Base-by-base conservation (phyloP, 2,113 vertebrate species). In the Peromyscus polionotus region DNA sequence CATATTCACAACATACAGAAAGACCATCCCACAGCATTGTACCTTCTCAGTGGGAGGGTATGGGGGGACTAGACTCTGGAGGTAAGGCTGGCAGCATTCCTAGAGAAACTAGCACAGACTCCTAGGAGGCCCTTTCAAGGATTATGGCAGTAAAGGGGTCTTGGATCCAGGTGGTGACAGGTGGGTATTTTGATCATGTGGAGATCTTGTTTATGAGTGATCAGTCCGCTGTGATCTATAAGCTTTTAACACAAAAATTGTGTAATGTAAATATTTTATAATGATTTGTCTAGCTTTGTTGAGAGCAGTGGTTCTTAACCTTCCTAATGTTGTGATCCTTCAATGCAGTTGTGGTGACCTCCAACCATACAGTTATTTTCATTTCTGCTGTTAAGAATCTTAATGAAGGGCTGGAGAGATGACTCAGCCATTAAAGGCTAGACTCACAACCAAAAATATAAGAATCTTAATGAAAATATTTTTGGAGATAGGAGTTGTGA, bases 271-370 rank as follows among this genome's bases (percentile, higher is more conserved):
- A 51, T 51, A 51, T 48, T 93, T 81, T 24, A 39, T 24, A 73
- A 39, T 88, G 51, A 42, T 81, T 96, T 96, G 93, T 63, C 51
- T 76, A 86, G n/a, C 86, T 24, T 14, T 77, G 9, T 89, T 73
- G 12, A 45, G 73, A 76, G 42, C 73, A 76, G 24, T 76, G 73
- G 42, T 45, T 45, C 42, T 83, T 22, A 61, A 8, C 36, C 80
- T 59, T 61, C 13, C 57, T 83, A 61, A 61, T 3, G 1, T 22
- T 83, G 57, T 13, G 12, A 8, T 36, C 20, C 54, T 59, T 61
- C 39, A 83, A 26, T 84, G 59, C 36, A 17, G n/a, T 26, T 81
- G 33, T 81, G 54, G 54, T 24, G 33, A 81, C 79, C 33, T 12
- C 36, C 20, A 24, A 59, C 54, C 33, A n/a, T n/a, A 59, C n/a